Evolutionary conservation across 2,797 vertebrate species (phyloP).

Genomic region (Micrastur ruficollis): DNA sequence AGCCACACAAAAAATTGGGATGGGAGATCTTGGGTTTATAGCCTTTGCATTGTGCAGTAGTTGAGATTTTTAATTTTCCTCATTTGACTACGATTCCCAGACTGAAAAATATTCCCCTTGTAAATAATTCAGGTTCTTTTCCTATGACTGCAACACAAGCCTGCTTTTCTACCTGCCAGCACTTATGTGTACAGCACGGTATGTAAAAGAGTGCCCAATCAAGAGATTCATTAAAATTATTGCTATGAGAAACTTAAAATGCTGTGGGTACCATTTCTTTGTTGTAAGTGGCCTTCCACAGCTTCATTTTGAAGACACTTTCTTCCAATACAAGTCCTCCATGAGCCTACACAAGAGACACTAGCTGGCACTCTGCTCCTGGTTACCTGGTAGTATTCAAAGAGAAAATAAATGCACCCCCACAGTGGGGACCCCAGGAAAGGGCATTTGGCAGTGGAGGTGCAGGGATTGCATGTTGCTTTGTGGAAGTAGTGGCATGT

Average conservation of each 20-base stretch:
- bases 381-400: neutral
- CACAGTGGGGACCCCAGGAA: neutral
- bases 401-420: fast-evolving
- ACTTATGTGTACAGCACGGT: neutral
- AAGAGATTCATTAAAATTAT: slow-evolving; percentile 23
- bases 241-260: neutral
- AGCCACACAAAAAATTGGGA: neutral
- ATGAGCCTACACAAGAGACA: neutral
- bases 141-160: neutral
- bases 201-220: slow-evolving; percentile 39
- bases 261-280: neutral
- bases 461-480: neutral
- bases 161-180: slow-evolving; percentile 11
- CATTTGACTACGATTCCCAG: slow-evolving; percentile 30
- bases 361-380: neutral
- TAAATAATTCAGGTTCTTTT: slow-evolving; percentile 49
- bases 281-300: neutral
- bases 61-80: slow-evolving; percentile 19
- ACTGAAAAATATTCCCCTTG: neutral
- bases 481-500: neutral
- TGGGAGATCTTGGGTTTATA: neutral
- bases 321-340: neutral
- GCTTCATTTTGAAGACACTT: neutral
- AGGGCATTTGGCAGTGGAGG: neutral
- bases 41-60: neutral